Evolutionary conservation across 92 coral and sea anemone species (phyloP), one percentile per base, ranked within the genome.

Genomic region (Paramuricea clavata): DNA sequence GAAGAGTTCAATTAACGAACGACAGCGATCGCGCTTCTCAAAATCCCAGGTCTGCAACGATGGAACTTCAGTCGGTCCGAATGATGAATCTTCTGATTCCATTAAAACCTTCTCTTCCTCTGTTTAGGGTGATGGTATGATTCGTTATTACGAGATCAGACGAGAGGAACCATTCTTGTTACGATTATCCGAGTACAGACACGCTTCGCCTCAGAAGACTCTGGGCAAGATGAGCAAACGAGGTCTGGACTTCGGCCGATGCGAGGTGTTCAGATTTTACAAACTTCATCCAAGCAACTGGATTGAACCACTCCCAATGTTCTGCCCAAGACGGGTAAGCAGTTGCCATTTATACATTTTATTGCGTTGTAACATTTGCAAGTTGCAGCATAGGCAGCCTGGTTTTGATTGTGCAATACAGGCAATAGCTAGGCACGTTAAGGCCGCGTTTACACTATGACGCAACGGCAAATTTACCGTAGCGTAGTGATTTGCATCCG

Each of bases 261-360:
- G 99, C 83, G 99, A 96, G 87, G 76, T 96, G 34, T 90, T 87
- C 65, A 87, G 99, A 72, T 96, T 96, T 87, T 96, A 87, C 81
- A 96, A 96, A 81, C 87, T 96, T 31, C 99, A 96, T 76, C 92
- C 92, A 60, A 96, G 89, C 87, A 94, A 94, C 60, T 87, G 85
- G 72, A 81, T 96, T 21, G 99, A 96, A 35, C 97, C 99, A 0
- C 70, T 96, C 25, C 86, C 95, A 35, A 96, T 96, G 99, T 89
- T 92, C 25, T 97, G 95, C 12, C 99, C 99, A 12, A 73, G 99
- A 50, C 88, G 99, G 93, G 99, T 96, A 82, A 93, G 94, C n/a
- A 65, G 36, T 65, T 26, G 72, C n/a, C 35, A 13, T n/a, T n/a
- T n/a, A n/a, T n/a, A n/a, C n/a, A n/a, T n/a, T n/a, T n/a, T n/a